Base-by-base conservation (phyloP, 2,797 vertebrate genomes). In the Brotula barbata region DNA sequence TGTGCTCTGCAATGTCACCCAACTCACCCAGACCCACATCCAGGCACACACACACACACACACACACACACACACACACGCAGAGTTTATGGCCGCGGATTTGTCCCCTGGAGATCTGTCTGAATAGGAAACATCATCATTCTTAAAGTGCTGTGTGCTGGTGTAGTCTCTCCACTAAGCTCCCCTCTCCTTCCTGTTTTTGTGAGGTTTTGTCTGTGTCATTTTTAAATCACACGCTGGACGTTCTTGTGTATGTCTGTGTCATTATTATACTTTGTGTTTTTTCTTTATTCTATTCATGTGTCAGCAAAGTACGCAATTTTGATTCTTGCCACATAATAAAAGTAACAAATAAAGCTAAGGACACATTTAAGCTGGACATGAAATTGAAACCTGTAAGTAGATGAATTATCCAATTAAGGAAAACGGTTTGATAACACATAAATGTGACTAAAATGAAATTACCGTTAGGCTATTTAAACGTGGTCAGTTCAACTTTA, bases 1-100 rank as follows among this genome's bases (percentile, higher is more conserved):
- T 83, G 83, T 73, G 17, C 89, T 81, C 79, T 83, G 84, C 81
- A 81, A 77, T 85, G 84, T 88, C 75, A 81, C 77, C 73, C 58
- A 70, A 47, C 80, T 45, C 43, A 0, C 28, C n/a, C 66, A 66
- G 11, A 65, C 63, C 53, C 48, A 73, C 71, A 41, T 37, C 49
- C 61, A 36, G 45, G 23, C 41, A 34, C 53, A 68, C 41, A 49
- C 44, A 55, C 44, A 55, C 40, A 54, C 51, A 49, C 41, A 31
- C 54, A 54, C 39, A 54, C 33, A 37, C 28, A 49, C 42, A 50
- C 54, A 62, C 20, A 45, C 44, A 57, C 41, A 58, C 46, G 56
- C 56, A 31, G 13, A 61, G 85, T 85, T 88, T 76, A 84, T 83
- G 75, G 58, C 73, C 76, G 77, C 75, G 80, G 58, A 85, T 78